Evolutionary conservation across 2,113 vertebrate species (phyloP).

Genomic region (Caracal caracal): DNA sequence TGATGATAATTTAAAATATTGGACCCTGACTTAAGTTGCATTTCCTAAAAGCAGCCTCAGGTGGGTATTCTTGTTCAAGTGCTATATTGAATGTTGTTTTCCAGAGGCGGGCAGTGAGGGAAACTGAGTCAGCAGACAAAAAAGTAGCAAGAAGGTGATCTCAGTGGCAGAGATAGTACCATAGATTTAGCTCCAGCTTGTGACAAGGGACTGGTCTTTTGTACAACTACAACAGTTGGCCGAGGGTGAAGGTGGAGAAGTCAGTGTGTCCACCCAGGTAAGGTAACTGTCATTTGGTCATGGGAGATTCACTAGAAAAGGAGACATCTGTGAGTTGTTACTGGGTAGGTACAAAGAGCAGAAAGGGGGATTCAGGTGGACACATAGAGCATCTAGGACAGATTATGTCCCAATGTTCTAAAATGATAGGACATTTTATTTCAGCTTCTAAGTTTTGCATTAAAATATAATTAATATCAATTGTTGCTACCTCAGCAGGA

Average conservation of each 20-base stretch:
- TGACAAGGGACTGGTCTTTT: background rate
- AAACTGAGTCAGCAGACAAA: background rate
- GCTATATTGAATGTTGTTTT: background rate
- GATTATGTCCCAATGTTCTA: background rate
- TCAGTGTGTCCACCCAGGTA: background rate
- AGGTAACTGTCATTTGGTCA: background rate
- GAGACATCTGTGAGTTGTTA: background rate
- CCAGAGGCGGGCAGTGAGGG: background rate
- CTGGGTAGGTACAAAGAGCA: background rate
- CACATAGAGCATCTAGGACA: fast-evolving
- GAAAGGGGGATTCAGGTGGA: background rate
- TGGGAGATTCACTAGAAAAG: background rate
- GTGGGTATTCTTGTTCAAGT: background rate
- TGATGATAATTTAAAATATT: background rate
- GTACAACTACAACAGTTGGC: background rate
- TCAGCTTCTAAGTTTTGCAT: background rate
- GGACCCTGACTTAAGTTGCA: background rate
- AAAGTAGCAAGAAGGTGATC: background rate
- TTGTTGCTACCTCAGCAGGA: background rate
- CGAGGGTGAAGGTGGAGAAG: fast-evolving
- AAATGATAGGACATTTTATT: background rate
- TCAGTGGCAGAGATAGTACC: background rate
- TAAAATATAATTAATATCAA: background rate
- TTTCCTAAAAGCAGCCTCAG: background rate
- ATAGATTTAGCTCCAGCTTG: background rate